Conservation (phyloP, 1,140 invertebrate genomes). For the Drosophila albomicans region DNA sequence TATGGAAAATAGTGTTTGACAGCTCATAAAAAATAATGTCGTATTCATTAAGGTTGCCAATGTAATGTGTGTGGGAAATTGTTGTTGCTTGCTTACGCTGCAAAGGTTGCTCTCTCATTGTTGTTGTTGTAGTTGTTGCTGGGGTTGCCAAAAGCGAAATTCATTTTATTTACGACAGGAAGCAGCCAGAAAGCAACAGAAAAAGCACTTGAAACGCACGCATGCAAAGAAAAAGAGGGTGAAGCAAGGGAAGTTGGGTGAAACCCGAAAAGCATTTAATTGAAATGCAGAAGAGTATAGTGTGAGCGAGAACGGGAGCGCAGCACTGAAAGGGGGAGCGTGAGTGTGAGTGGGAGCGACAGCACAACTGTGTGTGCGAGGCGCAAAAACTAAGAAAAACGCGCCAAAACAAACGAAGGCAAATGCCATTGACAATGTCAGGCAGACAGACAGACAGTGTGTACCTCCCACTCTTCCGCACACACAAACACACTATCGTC, state of each 20-base stretch:
- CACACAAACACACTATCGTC: neutral
- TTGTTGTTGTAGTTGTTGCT: slow-evolving; percentile 26
- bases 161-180: slow-evolving; percentile 82
- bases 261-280: slow-evolving; percentile 62
- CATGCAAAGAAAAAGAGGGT: slow-evolving; percentile 56
- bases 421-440: slow-evolving; percentile 76
- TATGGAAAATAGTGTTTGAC: slow-evolving; percentile 84
- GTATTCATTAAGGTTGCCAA: slow-evolving; percentile 76
- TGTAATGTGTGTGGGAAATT: slow-evolving; percentile 46
- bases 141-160: slow-evolving; percentile 75
- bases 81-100: slow-evolving; percentile 27
- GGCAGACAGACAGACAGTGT: slow-evolving; percentile 59
- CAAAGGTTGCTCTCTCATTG: slow-evolving; percentile 1
- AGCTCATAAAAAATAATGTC: slow-evolving; percentile 84
- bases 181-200: slow-evolving; percentile 73
- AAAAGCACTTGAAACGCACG: slow-evolving; percentile 75
- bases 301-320: neutral
- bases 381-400: slow-evolving; percentile 43
- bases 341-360: neutral
- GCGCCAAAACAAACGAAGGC: slow-evolving; percentile 40
- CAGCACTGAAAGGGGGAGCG: too few species aligned
- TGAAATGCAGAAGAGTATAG: slow-evolving; percentile 48
- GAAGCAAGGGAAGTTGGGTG: slow-evolving; percentile 16
- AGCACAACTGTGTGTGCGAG: neutral
- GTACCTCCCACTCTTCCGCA: slow-evolving; percentile 3